Evolutionary conservation across 1,140 invertebrate genomes (phyloP).

Genomic region (Palaemon carinicauda): DNA sequence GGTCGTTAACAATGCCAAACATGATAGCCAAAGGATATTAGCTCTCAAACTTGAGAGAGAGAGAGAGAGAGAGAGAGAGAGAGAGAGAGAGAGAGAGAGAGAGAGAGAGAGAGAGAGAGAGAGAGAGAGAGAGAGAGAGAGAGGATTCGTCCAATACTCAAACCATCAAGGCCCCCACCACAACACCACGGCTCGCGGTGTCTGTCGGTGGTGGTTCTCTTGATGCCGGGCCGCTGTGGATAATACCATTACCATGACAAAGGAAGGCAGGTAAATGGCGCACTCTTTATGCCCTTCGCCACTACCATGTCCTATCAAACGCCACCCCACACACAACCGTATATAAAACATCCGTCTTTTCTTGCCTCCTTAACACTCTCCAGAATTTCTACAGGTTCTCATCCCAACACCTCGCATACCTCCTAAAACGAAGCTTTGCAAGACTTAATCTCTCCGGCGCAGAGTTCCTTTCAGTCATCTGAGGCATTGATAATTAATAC

Average conservation of each 20-base stretch:
- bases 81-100: background rate
- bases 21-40: background rate
- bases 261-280: background rate
- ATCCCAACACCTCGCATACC: background rate
- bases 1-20: too few species aligned
- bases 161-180: background rate
- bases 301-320: background rate
- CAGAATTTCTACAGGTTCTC: background rate
- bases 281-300: background rate
- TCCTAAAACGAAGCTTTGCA: background rate
- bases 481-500: too few species aligned
- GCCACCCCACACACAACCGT: constrained; percentile 7
- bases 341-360: background rate
- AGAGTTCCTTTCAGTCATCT: too few species aligned
- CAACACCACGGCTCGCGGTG: background rate
- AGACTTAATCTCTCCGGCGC: too few species aligned
- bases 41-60: background rate
- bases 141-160: background rate
- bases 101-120: background rate
- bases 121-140: background rate
- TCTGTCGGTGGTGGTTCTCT: too few species aligned
- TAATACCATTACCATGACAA: constrained; percentile 6
- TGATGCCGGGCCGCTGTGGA: background rate
- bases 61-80: background rate
- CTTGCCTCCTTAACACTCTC: background rate